These are phyloP conservation scores for Uloborus plumipes DNA, from an alignment of 2,888 invertebrate species.

Conservation along the genomic window DNA sequence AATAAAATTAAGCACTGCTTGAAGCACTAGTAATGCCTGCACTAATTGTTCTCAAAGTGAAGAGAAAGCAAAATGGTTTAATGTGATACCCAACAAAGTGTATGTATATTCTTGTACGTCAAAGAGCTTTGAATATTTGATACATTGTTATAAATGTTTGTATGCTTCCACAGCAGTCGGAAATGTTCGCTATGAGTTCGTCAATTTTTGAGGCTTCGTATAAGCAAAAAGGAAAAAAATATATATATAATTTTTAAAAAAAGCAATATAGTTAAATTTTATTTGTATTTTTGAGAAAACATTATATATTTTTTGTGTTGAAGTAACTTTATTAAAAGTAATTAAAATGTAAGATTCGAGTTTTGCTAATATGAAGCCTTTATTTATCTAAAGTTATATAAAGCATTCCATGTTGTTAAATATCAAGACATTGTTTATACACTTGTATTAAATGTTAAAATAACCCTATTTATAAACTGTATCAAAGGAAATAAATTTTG, in stretches of 20 bases:
- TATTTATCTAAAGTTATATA: background rate
- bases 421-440: slow-evolving; percentile 40
- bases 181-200: slow-evolving; percentile 5
- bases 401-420: slow-evolving; percentile 19
- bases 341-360: background rate
- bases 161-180: slow-evolving; percentile 13
- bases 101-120: slow-evolving; percentile 48
- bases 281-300: background rate
- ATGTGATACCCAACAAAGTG: slow-evolving; percentile 45
- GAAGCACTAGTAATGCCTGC: no score
- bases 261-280: background rate
- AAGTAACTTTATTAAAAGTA: background rate
- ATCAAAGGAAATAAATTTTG: slow-evolving; percentile 10
- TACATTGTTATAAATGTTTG: slow-evolving; percentile 29
- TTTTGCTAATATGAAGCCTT: background rate
- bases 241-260: no score
- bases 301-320: background rate
- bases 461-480: slow-evolving; percentile 34
- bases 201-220: background rate
- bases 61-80: slow-evolving; percentile 3
- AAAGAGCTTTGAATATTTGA: slow-evolving; percentile 57
- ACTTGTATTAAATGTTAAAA: slow-evolving; percentile 48
- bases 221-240: background rate
- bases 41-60: slow-evolving; percentile 6
- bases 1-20: no score